Percentiles rank a stretch among this genome's conserved stretches.
phyloP scores from a whole-genome alignment of 2,888 invertebrate genomes.

The Macrosoma leucophasiata region DNA sequence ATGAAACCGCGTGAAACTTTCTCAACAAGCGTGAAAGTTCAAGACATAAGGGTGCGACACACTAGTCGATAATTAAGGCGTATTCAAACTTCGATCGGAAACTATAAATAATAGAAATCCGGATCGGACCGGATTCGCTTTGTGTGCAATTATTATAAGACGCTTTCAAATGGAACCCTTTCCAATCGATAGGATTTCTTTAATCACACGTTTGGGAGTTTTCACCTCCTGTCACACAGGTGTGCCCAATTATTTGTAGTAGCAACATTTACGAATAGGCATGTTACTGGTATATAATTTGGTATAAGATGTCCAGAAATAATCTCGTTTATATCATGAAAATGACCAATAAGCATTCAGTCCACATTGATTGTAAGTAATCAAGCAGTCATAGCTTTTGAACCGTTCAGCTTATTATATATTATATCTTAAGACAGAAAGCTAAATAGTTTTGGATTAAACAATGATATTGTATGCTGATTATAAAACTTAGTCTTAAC shows the following conservation, averaged over 20 bases:
- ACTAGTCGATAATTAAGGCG: constrained; percentile 72
- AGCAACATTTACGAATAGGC: background rate
- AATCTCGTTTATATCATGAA: too few species aligned
- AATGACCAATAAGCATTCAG: too few species aligned
- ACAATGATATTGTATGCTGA: too few species aligned
- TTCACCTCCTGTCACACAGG: constrained; percentile 58
- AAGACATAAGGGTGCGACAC: constrained; percentile 59
- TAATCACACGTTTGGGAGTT: constrained; percentile 63
- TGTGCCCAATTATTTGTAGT: constrained; percentile 33
- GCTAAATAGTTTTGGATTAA: too few species aligned
- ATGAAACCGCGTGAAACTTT: constrained; percentile 50
- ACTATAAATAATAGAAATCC: constrained; percentile 71
- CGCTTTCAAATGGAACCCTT: constrained; percentile 59
- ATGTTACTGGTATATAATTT: too few species aligned
- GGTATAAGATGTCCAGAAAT: too few species aligned
- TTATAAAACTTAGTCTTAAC: too few species aligned
- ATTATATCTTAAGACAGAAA: too few species aligned
- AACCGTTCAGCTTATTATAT: too few species aligned
- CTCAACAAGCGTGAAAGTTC: constrained; percentile 49
- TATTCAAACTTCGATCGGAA: constrained; percentile 72
- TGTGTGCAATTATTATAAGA: constrained; percentile 66
- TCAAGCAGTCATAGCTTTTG: too few species aligned
- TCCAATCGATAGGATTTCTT: constrained; percentile 67
- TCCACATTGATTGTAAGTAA: too few species aligned
- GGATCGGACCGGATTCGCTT: constrained; percentile 71